Percentiles rank a stretch among this genome's conserved stretches.
These are phyloP conservation scores for Phenacoccus solenopsis DNA, from an alignment of 1,140 invertebrate species.

Conservation along the genomic window DNA sequence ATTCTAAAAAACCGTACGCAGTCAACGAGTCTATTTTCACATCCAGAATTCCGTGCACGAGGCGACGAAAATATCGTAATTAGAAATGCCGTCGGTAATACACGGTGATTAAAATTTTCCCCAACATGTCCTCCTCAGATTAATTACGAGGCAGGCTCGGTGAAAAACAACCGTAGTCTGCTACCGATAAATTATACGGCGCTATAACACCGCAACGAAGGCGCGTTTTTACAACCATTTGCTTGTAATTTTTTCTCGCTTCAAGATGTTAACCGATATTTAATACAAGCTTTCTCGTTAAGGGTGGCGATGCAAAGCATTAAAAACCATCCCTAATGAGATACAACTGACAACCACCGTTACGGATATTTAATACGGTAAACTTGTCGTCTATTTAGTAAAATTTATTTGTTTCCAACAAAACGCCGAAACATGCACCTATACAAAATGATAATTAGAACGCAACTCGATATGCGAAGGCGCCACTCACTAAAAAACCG, in stretches of 20 bases:
- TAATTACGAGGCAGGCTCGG: not conserved
- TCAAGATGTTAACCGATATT: slow-evolving; percentile 10
- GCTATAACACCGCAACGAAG: not conserved
- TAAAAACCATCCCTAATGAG: slow-evolving; percentile 9
- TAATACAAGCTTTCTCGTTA: not conserved
- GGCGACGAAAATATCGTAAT: no score
- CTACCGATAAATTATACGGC: slow-evolving; percentile 15
- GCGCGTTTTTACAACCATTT: slow-evolving; percentile 10
- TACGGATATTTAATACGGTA: not conserved
- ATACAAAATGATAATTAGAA: not conserved
- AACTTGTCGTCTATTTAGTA: not conserved
- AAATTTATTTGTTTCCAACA: slow-evolving; percentile 7
- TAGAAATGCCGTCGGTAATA: no score
- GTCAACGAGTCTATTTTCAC: no score
- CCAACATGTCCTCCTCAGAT: not conserved
- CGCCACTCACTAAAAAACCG: not conserved
- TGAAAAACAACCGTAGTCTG: not conserved
- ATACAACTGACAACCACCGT: slow-evolving; percentile 9
- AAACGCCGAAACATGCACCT: not conserved
- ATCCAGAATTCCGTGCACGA: no score
- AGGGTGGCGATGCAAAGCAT: slow-evolving; percentile 7
- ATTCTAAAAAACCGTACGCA: no score
- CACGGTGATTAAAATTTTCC: not conserved
- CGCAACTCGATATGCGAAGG: slow-evolving; percentile 1
- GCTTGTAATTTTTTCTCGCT: slow-evolving; percentile 11